Evolutionary conservation across 1,140 invertebrate genomes (phyloP), one percentile per base, ranked within the genome.

Genomic region (Trichonephila inaurata): DNA sequence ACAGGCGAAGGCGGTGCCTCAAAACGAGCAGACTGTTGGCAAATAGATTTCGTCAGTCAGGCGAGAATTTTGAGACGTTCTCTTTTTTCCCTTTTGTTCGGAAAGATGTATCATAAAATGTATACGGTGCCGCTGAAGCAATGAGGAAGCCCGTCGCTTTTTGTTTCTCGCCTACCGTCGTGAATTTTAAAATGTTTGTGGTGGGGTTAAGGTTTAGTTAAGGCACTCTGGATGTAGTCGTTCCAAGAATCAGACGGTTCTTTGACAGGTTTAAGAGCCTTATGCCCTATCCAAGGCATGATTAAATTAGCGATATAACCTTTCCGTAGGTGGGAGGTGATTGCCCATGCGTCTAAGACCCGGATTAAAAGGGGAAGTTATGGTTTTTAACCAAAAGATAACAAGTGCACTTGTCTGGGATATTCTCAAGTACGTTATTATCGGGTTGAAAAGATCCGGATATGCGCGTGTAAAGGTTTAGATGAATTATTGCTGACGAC

Each of bases 11-110:
- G 88, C 88, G 88, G 88, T 60, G 33, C 24, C 88, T 21, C 69
- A 5, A 89, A 77, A 89, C 14, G 58, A 21, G 69, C 88, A 77
- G 88, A 89, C 88, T 16, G 58, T 85, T 19, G 51, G 83, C 18
- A 85, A 85, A 85, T 60, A 85, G 88, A 89, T 89, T 89, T 89
- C 66, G 66, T 58, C 58, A 69, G 51, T n/a, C 40, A 89, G 88
- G 64, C 88, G 88, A 89, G 88, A 89, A 72, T 89, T 89, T 89
- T 89, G 88, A 69, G 66, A 51, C 64, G 33, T 44, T 33, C 24
- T 69, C 24, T 10, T 28, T 21, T n/a, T 44, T 6, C 6, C 72
- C 88, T 77, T 89, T 89, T 89, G 88, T 89, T 89, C 66, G 88
- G 21, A 58, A 51, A 19, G 83, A 86, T 16, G 40, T 40, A 58